Evolutionary conservation across 2,797 vertebrate genomes (phyloP), one percentile per base, ranked within the genome.

Genomic region (Pagetopsis macropterus): DNA sequence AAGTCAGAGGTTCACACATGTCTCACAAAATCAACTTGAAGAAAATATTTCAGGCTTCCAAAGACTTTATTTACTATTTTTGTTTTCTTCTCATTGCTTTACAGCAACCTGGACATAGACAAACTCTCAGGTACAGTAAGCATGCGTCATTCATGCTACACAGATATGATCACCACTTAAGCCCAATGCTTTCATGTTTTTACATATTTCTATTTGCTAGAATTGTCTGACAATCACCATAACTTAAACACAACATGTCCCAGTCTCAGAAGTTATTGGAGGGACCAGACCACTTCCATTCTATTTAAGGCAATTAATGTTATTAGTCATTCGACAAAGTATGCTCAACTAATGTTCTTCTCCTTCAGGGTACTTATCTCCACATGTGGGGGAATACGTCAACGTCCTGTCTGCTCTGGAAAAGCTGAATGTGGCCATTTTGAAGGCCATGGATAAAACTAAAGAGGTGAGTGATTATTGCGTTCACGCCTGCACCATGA

Each of bases 361-460:
- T 66, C 52, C 57, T 70, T 0, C 89, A 98, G 97, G 96, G 73
- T 97, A 97, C 93, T 98, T 98, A 90, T 94, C 94, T 2, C 93
- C 95, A 0, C 96, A 96, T 79, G 92, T 98, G 2, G 97, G 97
- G 4, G 95, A 96, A 83, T 97, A 97, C 13, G 93, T 92, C 82
- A 95, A 94, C 0, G 97, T 98, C 75, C 91, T 98, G 64, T 95
- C 96, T 0, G 96, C 97, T 1, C 89, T 98, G 92, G 96, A 98
- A 77, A 91, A 96, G 3, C 94, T 98, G 67, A 98, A 98, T 50
- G 89, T 95, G 3, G 95, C 96, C 0, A 96, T 98, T 86, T 91
- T 98, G 76, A 93, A 94, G 65, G 97, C 97, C 76, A 98, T 98
- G 97, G 97, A 98, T 79, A 94, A 96, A 91, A 98, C 97, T 79